A percentile compares a stretch with the other conserved stretches of the same genome.
Evolutionary conservation across 2,797 vertebrate genomes (phyloP).

Genomic region (Catostomus latipinnis): DNA sequence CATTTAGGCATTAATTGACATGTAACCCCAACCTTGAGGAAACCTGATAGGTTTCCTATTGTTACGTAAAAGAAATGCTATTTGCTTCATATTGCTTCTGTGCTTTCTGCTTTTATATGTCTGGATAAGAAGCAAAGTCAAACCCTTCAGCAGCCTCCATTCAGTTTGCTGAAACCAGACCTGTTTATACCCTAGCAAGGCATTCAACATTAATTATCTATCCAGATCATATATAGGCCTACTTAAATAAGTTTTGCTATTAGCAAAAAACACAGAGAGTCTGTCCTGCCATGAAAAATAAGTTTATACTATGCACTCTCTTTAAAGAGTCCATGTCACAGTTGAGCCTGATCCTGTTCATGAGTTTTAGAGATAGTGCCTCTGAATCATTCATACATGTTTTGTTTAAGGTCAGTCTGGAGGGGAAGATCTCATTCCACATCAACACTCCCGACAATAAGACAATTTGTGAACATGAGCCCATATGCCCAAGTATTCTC

Average conservation of each 20-base stretch:
- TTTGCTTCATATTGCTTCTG: constrained; percentile 50
- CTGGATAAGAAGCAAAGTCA: no score
- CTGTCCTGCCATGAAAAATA: constrained; percentile 2
- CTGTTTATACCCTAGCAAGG: no score
- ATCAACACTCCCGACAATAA: constrained; percentile 32
- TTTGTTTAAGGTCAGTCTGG: constrained; percentile 43
- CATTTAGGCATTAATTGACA: constrained; percentile 66
- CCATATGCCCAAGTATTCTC: constrained; percentile 41
- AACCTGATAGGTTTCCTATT: constrained; percentile 57
- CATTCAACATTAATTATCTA: constrained; percentile 50
- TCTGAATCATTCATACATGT: constrained; percentile 33
- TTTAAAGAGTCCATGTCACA: not conserved
- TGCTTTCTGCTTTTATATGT: not conserved
- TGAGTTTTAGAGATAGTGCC: not conserved
- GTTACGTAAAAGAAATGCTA: constrained; percentile 58
- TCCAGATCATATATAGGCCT: constrained; percentile 68
- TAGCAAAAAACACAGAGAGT: constrained; percentile 35
- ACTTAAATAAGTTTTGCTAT: not conserved
- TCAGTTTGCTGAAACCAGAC: no score
- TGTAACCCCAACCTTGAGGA: constrained; percentile 52
- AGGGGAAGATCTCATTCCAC: constrained; percentile 26
- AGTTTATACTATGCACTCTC: not conserved
- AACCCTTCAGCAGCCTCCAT: no score
- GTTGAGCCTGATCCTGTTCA: no score
- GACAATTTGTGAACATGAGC: constrained; percentile 43